A percentile compares a stretch with the other conserved stretches of the same genome.
phyloP scores from a whole-genome alignment of 2,113 vertebrate genomes.

The Boulengeromyrus knoepffleri region DNA sequence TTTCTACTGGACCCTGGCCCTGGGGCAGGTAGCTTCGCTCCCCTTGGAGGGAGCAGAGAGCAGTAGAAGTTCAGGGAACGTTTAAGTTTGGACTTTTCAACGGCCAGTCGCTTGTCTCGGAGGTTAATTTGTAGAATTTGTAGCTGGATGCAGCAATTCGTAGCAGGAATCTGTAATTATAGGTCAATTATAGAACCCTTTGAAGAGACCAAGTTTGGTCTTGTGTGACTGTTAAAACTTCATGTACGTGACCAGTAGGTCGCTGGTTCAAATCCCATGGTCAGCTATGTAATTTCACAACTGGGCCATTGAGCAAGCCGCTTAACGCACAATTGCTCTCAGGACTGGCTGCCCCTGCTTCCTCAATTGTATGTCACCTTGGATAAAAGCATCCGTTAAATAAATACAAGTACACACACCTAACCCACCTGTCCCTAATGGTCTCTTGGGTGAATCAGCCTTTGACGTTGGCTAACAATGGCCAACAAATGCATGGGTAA shows the following conservation, averaged over 20 bases:
- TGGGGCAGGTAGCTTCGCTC: constrained; percentile 30
- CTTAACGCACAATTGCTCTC: neutral
- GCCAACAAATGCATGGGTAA: neutral
- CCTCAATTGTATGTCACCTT: neutral
- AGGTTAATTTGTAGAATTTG: neutral
- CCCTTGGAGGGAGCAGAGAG: neutral
- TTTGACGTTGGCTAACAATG: neutral
- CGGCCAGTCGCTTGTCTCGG: neutral
- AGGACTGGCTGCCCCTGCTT: neutral
- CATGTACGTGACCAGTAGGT: neutral
- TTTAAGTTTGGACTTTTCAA: neutral
- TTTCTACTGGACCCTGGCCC: constrained; percentile 30
- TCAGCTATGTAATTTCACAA: neutral
- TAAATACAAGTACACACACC: neutral
- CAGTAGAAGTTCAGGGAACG: neutral
- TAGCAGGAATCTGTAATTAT: neutral
- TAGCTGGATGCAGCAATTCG: neutral
- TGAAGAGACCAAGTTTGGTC: neutral
- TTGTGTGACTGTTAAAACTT: neutral
- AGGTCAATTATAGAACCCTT: neutral
- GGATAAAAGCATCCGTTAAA: neutral
- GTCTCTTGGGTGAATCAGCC: neutral
- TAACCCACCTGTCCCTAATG: neutral
- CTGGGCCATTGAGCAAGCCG: neutral
- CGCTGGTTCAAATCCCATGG: neutral